A percentile compares a stretch with the other conserved stretches of the same genome.
Conservation (phyloP, 2,888 invertebrate species). For the Rosalia funebris region DNA sequence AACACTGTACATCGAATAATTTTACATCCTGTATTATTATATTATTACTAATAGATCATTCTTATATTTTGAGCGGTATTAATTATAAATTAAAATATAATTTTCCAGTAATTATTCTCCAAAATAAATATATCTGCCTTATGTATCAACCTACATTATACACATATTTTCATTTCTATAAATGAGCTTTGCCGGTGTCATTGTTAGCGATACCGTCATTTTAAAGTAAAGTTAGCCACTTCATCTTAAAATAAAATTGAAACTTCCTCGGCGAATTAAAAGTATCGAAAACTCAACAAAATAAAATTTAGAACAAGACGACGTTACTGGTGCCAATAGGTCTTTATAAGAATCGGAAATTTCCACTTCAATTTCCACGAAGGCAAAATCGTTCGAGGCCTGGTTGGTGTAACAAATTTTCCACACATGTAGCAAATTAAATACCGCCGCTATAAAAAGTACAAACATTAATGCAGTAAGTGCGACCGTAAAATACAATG, state of each 20-base stretch:
- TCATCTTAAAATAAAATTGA: neutral
- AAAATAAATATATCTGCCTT: too few relatives aligned
- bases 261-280: neutral
- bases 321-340: neutral
- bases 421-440: slow-evolving; percentile 39
- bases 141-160: too few relatives aligned
- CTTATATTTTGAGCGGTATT: too few relatives aligned
- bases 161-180: too few relatives aligned
- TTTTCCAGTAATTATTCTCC: too few relatives aligned
- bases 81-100: too few relatives aligned
- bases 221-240: too few relatives aligned
- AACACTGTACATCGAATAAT: too few relatives aligned
- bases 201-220: too few relatives aligned
- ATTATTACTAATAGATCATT: too few relatives aligned
- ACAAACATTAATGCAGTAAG: slow-evolving; percentile 29
- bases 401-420: slow-evolving; percentile 22
- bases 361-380: slow-evolving; percentile 1
- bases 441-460: slow-evolving; percentile 35
- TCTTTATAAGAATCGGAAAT: slow-evolving; percentile 4
- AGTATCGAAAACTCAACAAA: neutral
- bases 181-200: too few relatives aligned
- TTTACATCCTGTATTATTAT: too few relatives aligned
- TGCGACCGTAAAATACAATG: slow-evolving; percentile 35
- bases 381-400: slow-evolving; percentile 2
- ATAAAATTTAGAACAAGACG: neutral